Conservation (phyloP, 2,888 invertebrate species). For the Cantharis lateralis region DNA sequence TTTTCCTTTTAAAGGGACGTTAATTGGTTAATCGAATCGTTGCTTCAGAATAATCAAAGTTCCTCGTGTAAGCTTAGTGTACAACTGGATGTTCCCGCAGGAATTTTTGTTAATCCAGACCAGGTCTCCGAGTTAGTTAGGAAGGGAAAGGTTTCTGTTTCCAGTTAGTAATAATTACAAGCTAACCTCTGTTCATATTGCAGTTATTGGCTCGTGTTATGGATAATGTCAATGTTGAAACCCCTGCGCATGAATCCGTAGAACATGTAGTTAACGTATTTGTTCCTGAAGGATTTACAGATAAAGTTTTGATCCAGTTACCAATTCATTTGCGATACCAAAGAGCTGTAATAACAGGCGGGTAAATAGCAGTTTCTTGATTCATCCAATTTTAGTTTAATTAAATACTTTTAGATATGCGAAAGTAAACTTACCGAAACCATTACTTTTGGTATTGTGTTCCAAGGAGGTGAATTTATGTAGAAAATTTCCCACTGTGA, state of each 20-base stretch:
- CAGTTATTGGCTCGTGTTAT: constrained; percentile 49
- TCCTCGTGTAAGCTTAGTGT: constrained; percentile 50
- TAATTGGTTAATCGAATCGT: constrained; percentile 54
- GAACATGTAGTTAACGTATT: constrained; percentile 51
- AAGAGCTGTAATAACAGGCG: constrained; percentile 55
- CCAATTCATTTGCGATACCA: constrained; percentile 60
- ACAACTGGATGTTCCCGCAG: constrained; percentile 48
- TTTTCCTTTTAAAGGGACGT: constrained; percentile 49
- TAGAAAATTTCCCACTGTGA: constrained; percentile 45
- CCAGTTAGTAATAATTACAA: background rate
- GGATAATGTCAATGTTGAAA: constrained; percentile 54
- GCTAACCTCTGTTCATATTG: constrained; percentile 12
- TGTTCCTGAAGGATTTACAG: constrained; percentile 42
- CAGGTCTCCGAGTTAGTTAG: constrained; percentile 54
- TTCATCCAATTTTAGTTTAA: background rate
- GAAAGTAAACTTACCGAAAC: constrained; percentile 47
- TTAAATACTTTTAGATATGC: constrained; percentile 17
- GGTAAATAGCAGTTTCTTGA: constrained; percentile 40
- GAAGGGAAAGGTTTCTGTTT: constrained; percentile 40
- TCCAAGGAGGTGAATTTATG: constrained; percentile 42
- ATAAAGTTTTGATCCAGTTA: constrained; percentile 48
- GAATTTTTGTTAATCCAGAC: constrained; percentile 56
- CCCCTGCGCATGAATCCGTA: constrained; percentile 51
- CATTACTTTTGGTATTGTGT: constrained; percentile 49
- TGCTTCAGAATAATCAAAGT: constrained; percentile 13